A percentile compares a stretch with the other conserved stretches of the same genome.
Evolutionary conservation across 2,797 vertebrate species (phyloP).

Genomic region (Lemur catta): DNA sequence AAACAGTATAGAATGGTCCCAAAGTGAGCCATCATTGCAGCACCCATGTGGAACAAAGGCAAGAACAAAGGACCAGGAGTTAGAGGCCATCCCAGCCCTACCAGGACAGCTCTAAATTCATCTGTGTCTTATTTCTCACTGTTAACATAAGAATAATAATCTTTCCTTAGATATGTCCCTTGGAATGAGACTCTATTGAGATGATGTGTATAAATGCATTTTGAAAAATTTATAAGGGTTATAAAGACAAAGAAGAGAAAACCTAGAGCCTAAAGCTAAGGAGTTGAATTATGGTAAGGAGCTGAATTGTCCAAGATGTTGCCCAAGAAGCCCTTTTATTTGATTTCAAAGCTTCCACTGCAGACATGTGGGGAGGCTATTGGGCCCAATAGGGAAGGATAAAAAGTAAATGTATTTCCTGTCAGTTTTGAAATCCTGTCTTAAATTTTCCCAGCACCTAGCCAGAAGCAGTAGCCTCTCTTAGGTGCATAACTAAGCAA

Average conservation of each 20-base stretch:
- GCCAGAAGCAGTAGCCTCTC: neutral
- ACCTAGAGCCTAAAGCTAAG: neutral
- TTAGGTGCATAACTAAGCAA: neutral
- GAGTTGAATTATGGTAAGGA: neutral
- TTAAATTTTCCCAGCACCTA: neutral
- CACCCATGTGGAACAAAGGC: neutral
- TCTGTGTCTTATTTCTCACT: neutral
- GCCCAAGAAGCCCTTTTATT: neutral
- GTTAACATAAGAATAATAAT: neutral
- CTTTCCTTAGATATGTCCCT: neutral
- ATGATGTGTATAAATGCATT: neutral
- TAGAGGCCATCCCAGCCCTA: neutral
- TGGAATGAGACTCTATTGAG: neutral
- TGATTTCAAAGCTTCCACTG: neutral
- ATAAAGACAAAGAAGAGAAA: slow-evolving; percentile 12
- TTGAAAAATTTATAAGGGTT: neutral
- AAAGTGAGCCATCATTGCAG: neutral
- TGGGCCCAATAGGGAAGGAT: neutral
- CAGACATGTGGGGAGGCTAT: neutral
- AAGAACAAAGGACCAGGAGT: neutral
- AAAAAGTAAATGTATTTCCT: slow-evolving; percentile 19
- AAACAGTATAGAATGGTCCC: neutral
- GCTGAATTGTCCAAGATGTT: neutral
- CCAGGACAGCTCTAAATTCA: neutral
- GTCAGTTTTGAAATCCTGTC: slow-evolving; percentile 38